Conservation (phyloP, 2,797 vertebrate species). For the Crossoptilon crossoptilon region DNA sequence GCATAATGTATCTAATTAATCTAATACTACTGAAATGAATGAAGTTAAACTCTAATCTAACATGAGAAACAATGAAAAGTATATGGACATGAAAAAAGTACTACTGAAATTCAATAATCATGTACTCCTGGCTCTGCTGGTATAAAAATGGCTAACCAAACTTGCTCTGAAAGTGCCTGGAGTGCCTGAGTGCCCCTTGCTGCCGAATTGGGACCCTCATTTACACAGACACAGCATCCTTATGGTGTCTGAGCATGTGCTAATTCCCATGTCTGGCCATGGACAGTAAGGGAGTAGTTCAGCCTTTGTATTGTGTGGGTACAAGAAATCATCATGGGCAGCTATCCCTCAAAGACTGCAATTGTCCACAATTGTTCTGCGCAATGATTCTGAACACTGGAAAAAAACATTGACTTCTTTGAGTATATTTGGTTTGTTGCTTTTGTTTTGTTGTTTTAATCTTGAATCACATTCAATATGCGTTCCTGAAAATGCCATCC, state of each 20-base stretch:
- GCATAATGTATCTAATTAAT: neutral
- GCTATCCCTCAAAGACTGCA: fast-evolving
- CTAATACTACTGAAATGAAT: neutral
- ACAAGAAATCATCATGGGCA: neutral
- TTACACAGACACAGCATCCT: neutral
- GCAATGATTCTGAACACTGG: neutral
- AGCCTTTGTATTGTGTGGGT: fast-evolving
- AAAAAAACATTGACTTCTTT: neutral
- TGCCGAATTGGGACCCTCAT: neutral
- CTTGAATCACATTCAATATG: neutral
- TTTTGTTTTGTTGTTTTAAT: neutral
- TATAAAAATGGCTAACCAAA: neutral
- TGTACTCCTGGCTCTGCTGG: neutral
- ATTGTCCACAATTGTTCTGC: fast-evolving
- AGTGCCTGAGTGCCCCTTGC: neutral
- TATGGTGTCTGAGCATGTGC: fast-evolving
- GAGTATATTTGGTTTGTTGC: neutral
- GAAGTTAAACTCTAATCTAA: neutral
- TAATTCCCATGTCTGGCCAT: neutral
- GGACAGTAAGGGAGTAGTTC: neutral
- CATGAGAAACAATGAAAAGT: neutral
- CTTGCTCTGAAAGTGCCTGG: neutral
- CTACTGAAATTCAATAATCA: neutral
- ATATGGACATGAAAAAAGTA: neutral
- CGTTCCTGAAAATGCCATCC: neutral